Conservation (phyloP, 2,113 vertebrate species). For the Crotalus viridis region DNA sequence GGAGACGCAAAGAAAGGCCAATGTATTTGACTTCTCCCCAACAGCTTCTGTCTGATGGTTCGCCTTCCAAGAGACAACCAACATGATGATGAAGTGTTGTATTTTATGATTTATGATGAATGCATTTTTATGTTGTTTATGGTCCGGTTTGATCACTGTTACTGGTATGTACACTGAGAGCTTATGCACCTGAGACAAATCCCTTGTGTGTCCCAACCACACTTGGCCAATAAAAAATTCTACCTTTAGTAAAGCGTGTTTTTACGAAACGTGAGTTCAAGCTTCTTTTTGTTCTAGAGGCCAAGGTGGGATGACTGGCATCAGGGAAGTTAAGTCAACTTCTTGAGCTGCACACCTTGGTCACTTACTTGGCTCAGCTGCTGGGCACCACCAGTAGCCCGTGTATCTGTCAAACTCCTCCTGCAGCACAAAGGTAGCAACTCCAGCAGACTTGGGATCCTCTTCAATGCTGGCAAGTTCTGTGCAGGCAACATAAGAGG, state of each 20-base stretch:
- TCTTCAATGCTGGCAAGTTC: constrained; percentile 78
- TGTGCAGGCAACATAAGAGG: constrained; percentile 52
- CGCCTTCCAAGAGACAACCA: background rate
- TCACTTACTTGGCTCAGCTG: constrained; percentile 72
- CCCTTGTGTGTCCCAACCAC: too few relatives aligned
- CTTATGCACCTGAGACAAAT: too few relatives aligned
- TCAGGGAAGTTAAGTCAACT: background rate
- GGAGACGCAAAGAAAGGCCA: constrained; percentile 38
- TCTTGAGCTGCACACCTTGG: background rate
- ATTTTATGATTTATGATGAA: too few relatives aligned
- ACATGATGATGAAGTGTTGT: too few relatives aligned
- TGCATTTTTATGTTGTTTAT: too few relatives aligned
- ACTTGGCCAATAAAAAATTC: too few relatives aligned
- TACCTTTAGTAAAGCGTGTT: background rate
- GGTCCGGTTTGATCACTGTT: too few relatives aligned
- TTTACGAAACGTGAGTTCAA: background rate
- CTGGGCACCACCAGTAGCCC: constrained; percentile 82
- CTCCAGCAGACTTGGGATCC: constrained; percentile 77
- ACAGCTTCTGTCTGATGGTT: background rate
- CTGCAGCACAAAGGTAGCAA: constrained; percentile 82
- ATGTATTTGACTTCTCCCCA: background rate
- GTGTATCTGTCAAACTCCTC: constrained; percentile 84
- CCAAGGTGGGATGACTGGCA: background rate
- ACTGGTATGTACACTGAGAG: too few relatives aligned
- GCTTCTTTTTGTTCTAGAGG: background rate